A percentile compares a stretch with the other conserved stretches of the same genome.
These are phyloP conservation scores for Listronotus oregonensis DNA, from an alignment of 1,140 invertebrate species.

Conservation along the genomic window DNA sequence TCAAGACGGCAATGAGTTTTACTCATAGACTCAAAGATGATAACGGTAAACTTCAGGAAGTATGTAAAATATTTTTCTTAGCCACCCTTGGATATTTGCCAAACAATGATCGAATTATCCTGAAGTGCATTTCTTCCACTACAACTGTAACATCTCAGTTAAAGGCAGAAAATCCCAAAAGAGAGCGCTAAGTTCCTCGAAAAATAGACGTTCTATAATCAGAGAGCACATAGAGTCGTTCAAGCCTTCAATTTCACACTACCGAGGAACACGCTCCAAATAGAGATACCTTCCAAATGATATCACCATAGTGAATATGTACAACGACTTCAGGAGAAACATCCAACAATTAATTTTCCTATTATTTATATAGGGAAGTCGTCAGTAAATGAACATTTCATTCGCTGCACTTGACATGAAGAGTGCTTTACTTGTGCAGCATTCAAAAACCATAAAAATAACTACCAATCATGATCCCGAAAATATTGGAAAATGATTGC, in stretches of 20 bases:
- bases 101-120: slow-evolving; percentile 4
- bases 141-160: slow-evolving; percentile 4
- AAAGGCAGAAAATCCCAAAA: background rate
- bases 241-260: background rate
- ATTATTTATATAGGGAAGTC: slow-evolving; percentile 15
- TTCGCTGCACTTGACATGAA: slow-evolving; percentile 6
- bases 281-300: slow-evolving; percentile 6
- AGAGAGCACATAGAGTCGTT: too few relatives aligned
- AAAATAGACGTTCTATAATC: too few relatives aligned
- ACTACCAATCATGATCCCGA: slow-evolving; percentile 7
- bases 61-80: slow-evolving; percentile 5
- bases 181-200: slow-evolving; percentile 2
- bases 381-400: slow-evolving; percentile 8
- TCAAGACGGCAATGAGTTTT: background rate
- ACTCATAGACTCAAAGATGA: slow-evolving; percentile 1
- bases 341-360: slow-evolving; percentile 10
- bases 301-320: background rate
- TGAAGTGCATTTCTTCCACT: slow-evolving; percentile 3
- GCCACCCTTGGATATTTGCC: slow-evolving; percentile 3
- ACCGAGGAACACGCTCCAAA: slow-evolving; percentile 7
- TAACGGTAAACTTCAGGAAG: background rate
- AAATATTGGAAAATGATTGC: slow-evolving; percentile 3
- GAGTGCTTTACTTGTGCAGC: slow-evolving; percentile 9
- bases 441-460: slow-evolving; percentile 6
- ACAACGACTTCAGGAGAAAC: slow-evolving; percentile 9